Percentiles rank a stretch among this genome's conserved stretches.
phyloP scores from a whole-genome alignment of 2,113 vertebrate species.

The Pedetes capensis region DNA sequence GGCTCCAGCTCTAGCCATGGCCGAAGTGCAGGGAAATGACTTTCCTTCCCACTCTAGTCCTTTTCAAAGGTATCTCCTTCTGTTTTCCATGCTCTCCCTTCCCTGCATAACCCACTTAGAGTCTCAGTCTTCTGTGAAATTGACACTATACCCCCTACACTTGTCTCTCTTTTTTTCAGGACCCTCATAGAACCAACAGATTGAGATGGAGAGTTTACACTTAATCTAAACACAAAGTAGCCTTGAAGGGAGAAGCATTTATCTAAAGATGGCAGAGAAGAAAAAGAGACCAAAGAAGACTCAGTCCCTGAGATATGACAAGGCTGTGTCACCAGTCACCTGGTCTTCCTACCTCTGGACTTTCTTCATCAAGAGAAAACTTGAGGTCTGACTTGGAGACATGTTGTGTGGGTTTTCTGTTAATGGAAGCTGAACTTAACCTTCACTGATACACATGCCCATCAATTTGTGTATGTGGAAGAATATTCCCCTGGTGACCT shows the following conservation, averaged over 20 bases:
- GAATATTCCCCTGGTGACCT: background rate
- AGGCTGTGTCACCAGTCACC: background rate
- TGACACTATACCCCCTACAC: no score
- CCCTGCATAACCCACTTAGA: background rate
- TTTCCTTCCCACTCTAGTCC: background rate
- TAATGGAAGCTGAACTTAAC: background rate
- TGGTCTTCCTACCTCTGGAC: background rate
- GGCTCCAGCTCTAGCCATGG: background rate
- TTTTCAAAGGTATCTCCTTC: background rate
- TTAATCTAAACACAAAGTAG: background rate
- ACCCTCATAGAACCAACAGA: background rate
- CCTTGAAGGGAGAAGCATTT: background rate
- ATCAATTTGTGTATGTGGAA: background rate
- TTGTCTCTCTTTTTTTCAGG: background rate
- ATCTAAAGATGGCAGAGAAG: background rate
- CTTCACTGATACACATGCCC: background rate
- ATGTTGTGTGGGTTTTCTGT: background rate
- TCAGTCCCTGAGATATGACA: accelerated
- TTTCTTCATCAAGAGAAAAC: background rate
- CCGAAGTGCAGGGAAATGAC: background rate
- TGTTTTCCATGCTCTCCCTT: background rate
- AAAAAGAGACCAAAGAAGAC: background rate
- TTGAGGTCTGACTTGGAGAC: background rate
- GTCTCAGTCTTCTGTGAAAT: background rate
- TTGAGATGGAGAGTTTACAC: background rate